These are phyloP conservation scores for Scotopteryx bipunctaria DNA, from an alignment of 2,888 invertebrate genomes.

Conservation along the genomic window DNA sequence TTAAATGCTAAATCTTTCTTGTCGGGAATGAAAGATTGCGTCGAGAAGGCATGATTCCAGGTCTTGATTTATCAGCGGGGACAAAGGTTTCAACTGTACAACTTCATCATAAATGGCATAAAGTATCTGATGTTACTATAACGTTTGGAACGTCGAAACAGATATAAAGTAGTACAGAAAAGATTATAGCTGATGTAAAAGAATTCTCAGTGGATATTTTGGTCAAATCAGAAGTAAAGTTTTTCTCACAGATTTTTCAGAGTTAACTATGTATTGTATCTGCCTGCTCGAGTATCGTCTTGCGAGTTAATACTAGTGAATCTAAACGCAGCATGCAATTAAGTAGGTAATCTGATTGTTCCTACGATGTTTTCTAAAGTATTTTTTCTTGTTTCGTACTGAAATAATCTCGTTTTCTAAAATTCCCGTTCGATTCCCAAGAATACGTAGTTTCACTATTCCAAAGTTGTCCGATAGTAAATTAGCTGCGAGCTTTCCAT, in stretches of 20 bases:
- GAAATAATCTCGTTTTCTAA: slow-evolving; percentile 18
- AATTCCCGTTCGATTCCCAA: slow-evolving; percentile 17
- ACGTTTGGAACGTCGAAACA: neutral
- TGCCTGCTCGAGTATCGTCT: too few relatives aligned
- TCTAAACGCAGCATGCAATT: too few relatives aligned
- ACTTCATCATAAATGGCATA: neutral
- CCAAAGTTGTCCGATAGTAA: slow-evolving; percentile 22
- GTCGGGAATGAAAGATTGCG: slow-evolving; percentile 11
- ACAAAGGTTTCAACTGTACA: neutral
- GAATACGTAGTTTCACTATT: slow-evolving; percentile 25
- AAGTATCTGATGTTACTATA: neutral
- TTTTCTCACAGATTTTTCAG: too few relatives aligned
- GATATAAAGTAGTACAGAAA: too few relatives aligned
- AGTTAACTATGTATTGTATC: too few relatives aligned
- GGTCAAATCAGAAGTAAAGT: too few relatives aligned
- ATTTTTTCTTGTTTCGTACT: neutral
- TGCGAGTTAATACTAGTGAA: too few relatives aligned
- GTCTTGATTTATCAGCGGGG: neutral
- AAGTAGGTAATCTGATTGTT: too few relatives aligned
- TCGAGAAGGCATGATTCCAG: neutral
- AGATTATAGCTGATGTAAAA: too few relatives aligned
- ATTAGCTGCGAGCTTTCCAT: slow-evolving; percentile 29
- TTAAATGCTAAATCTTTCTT: slow-evolving; percentile 16
- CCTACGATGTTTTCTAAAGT: too few relatives aligned
- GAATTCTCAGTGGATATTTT: too few relatives aligned